A percentile compares a stretch with the other conserved stretches of the same genome.
These are phyloP conservation scores for Vimba vimba DNA, from an alignment of 2,113 vertebrate genomes.

Conservation along the genomic window DNA sequence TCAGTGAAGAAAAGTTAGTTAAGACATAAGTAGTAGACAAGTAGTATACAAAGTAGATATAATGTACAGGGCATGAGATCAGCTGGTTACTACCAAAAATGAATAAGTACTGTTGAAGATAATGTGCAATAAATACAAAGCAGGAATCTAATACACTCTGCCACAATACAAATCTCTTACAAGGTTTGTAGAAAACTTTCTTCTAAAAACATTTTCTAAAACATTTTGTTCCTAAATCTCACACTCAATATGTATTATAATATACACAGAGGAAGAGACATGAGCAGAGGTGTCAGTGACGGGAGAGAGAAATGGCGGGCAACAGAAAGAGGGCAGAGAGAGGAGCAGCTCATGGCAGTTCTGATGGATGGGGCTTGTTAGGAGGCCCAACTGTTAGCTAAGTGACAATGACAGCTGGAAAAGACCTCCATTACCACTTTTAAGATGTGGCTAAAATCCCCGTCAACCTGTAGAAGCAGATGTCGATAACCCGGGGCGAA, in stretches of 20 bases:
- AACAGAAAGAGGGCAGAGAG: conserved; percentile 59
- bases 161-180: not conserved
- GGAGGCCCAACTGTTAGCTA: conserved; percentile 74
- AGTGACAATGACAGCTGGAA: conserved; percentile 77
- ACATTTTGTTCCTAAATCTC: not conserved
- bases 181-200: not conserved
- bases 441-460: conserved; percentile 74
- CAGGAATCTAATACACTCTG: not conserved
- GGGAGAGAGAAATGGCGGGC: conserved; percentile 32
- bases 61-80: not conserved
- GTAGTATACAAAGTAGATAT: not conserved
- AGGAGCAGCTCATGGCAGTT: conserved; percentile 62
- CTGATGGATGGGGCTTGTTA: conserved; percentile 76
- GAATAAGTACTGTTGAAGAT: not conserved
- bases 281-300: not conserved
- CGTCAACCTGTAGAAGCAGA: conserved; percentile 71
- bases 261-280: not conserved
- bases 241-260: not conserved
- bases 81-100: not conserved
- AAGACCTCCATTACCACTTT: conserved; percentile 76
- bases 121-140: not conserved
- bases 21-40: not conserved
- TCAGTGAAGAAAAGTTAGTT: not conserved
- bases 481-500: conserved; percentile 66
- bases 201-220: not conserved